phyloP scores from a whole-genome alignment of 2,113 vertebrate species.

The Festucalex cinctus region DNA sequence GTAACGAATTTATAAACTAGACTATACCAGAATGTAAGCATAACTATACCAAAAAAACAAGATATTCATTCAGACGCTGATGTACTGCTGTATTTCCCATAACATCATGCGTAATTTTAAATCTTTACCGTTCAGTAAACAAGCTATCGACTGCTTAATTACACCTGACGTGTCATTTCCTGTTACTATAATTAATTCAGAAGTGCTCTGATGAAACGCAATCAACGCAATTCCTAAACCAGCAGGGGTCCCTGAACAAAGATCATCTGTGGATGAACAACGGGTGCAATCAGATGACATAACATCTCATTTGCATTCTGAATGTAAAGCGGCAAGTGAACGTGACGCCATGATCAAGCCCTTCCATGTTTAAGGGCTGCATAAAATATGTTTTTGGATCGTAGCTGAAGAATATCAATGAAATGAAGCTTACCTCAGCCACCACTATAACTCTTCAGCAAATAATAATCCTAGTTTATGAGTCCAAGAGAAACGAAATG shows the following conservation, averaged over 20 bases:
- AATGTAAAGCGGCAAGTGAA: conserved; percentile 21
- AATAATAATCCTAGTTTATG: conserved; percentile 29
- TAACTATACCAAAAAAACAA: too few species aligned
- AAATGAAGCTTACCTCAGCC: conserved; percentile 54
- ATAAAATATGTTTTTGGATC: neutral
- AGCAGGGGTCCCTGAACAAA: conserved; percentile 53
- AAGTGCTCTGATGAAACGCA: conserved; percentile 68
- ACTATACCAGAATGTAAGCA: too few species aligned
- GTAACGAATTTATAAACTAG: too few species aligned
- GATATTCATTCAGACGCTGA: neutral
- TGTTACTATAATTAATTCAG: conserved; percentile 64
- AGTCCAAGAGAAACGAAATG: conserved; percentile 11
- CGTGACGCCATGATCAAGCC: neutral
- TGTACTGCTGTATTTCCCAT: conserved; percentile 18
- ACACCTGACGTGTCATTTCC: conserved; percentile 59
- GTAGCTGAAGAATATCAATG: neutral
- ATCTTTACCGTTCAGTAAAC: conserved; percentile 51
- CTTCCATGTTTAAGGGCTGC: neutral
- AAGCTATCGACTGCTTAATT: conserved; percentile 57
- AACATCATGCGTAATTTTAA: conserved; percentile 30
- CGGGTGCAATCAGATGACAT: conserved; percentile 62
- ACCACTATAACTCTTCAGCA: conserved; percentile 20
- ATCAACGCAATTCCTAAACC: conserved; percentile 66
- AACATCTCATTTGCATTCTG: conserved; percentile 47
- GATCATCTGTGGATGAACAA: conserved; percentile 58